A percentile compares a stretch with the other conserved stretches of the same genome.
These are phyloP conservation scores for Aradophagus sp. DNA, from an alignment of 1,140 invertebrate genomes.

Conservation along the genomic window DNA sequence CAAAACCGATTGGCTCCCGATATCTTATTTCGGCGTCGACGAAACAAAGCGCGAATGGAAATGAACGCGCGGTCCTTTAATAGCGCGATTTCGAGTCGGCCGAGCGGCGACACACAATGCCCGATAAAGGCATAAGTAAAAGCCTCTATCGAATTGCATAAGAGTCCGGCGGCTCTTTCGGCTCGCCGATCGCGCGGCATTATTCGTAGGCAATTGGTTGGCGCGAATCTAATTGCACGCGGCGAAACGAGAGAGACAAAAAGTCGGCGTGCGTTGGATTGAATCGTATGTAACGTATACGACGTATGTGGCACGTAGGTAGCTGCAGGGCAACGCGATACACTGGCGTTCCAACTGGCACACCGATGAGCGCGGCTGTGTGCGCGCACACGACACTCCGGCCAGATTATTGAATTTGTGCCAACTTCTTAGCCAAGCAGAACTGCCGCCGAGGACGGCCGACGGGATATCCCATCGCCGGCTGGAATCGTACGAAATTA, in stretches of 20 bases:
- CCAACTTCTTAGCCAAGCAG: slow-evolving; percentile 54
- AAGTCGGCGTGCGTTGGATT: slow-evolving; percentile 25
- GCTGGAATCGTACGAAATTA: slow-evolving; percentile 33
- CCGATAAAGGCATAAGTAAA: slow-evolving; percentile 41
- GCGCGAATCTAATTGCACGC: slow-evolving; percentile 40
- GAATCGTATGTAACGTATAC: slow-evolving; percentile 2
- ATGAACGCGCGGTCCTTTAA: slow-evolving; percentile 11
- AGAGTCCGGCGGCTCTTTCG: slow-evolving; percentile 38
- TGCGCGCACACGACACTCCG: slow-evolving; percentile 34
- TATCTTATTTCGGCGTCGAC: slow-evolving; percentile 21
- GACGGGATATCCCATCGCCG: slow-evolving; percentile 40
- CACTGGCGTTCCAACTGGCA: slow-evolving; percentile 42
- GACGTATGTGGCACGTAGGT: slow-evolving; percentile 24
- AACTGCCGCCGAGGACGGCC: slow-evolving; percentile 39
- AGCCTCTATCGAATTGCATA: slow-evolving; percentile 35
- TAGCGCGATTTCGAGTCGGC: slow-evolving; percentile 23
- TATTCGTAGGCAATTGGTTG: slow-evolving; percentile 26
- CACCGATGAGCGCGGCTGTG: slow-evolving; percentile 8
- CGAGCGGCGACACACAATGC: slow-evolving; percentile 18
- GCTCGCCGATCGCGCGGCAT: slow-evolving; percentile 34
- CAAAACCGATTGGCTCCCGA: slow-evolving; percentile 1
- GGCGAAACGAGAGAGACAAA: slow-evolving; percentile 2
- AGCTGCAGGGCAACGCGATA: slow-evolving; percentile 35
- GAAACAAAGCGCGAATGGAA: slow-evolving; percentile 24
- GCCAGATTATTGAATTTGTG: slow-evolving; percentile 54